Conservation (phyloP, 2,888 invertebrate genomes). For the Malthinus seriepunctatus region DNA sequence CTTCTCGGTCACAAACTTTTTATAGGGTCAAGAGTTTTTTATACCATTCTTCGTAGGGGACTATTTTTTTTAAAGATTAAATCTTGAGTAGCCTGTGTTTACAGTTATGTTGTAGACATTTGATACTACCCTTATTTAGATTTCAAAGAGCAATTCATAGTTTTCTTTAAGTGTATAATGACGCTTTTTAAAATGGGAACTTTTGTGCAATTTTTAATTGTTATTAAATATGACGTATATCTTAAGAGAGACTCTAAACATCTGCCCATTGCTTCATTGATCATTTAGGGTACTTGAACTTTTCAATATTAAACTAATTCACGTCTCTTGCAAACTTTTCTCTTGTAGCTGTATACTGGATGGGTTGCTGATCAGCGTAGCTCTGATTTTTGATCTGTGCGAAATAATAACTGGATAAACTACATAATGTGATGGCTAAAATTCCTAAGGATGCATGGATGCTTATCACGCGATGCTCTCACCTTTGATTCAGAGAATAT, state of each 20-base stretch:
- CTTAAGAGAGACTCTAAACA: background rate
- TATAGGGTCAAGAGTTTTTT: conserved; percentile 35
- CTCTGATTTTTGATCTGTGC: too few relatives aligned
- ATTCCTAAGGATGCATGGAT: too few relatives aligned
- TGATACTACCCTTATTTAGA: conserved; percentile 38
- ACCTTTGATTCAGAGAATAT: too few relatives aligned
- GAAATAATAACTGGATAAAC: too few relatives aligned
- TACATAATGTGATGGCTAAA: too few relatives aligned
- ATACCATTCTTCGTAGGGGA: conserved; percentile 23
- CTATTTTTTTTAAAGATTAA: conserved; percentile 32
- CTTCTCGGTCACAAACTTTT: conserved; percentile 32
- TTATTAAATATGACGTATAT: conserved; percentile 15
- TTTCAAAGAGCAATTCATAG: conserved; percentile 36
- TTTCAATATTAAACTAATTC: too few relatives aligned
- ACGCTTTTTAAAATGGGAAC: conserved; percentile 15
- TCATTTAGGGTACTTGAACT: too few relatives aligned
- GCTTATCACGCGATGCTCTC: too few relatives aligned
- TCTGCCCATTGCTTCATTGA: too few relatives aligned
- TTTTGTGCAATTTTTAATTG: conserved; percentile 18
- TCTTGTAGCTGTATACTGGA: too few relatives aligned
- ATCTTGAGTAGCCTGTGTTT: conserved; percentile 37
- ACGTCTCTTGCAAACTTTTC: too few relatives aligned
- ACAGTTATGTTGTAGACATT: conserved; percentile 38
- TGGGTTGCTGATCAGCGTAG: too few relatives aligned
- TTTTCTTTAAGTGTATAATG: conserved; percentile 36